These are phyloP conservation scores for Hypocryptadius cinnamomeus DNA, from an alignment of 2,113 vertebrate genomes.

Conservation along the genomic window DNA sequence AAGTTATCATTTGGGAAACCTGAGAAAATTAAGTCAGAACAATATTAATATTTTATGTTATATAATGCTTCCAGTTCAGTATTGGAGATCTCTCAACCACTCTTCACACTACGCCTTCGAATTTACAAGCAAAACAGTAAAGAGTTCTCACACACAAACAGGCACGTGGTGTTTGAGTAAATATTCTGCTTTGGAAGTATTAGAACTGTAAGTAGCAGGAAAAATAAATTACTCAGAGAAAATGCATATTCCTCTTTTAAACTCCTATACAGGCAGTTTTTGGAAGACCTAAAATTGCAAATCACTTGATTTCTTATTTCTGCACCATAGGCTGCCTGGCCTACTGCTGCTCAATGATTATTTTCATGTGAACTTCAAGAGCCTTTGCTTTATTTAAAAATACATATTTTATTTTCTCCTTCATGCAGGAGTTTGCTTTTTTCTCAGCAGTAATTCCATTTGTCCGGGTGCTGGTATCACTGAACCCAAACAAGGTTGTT, in stretches of 20 bases:
- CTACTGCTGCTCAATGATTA: not conserved
- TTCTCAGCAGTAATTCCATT: not conserved
- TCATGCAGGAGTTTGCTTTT: not conserved
- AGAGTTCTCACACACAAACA: not conserved
- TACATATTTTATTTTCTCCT: not conserved
- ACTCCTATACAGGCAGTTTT: not conserved
- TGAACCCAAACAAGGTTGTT: not conserved
- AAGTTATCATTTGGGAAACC: not conserved
- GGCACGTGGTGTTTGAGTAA: accelerated
- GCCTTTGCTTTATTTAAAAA: not conserved
- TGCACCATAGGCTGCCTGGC: not conserved
- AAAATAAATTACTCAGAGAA: not conserved
- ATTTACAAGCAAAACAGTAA: not conserved
- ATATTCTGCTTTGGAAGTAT: not conserved
- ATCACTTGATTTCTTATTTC: not conserved
- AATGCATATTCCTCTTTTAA: not conserved
- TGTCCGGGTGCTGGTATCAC: not conserved
- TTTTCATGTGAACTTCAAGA: not conserved
- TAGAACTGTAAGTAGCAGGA: not conserved
- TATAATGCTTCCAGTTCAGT: not conserved
- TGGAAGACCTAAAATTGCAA: not conserved
- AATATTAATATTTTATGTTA: not conserved
- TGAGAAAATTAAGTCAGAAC: not conserved
- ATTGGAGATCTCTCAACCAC: not conserved
- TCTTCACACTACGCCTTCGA: not conserved